phyloP scores from a whole-genome alignment of 2,888 invertebrate species.

The Rhorus exstirpatorius region DNA sequence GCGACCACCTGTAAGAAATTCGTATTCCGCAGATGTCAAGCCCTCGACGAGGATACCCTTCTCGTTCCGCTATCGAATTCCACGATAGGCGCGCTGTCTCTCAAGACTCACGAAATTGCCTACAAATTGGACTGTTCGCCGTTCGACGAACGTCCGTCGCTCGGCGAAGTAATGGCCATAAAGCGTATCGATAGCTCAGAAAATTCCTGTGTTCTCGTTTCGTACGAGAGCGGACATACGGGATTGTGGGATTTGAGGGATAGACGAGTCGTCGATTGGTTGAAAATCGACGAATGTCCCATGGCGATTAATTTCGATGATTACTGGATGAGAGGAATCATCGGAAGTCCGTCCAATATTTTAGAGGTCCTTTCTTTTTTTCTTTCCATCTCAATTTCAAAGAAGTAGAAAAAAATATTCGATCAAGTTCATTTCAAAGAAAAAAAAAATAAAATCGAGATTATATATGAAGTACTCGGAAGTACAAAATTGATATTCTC shows the following conservation, averaged over 20 bases:
- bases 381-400: conserved; percentile 74
- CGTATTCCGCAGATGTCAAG: conserved; percentile 76
- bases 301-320: conserved; percentile 91
- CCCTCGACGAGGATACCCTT: conserved; percentile 88
- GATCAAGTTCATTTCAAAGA: no score
- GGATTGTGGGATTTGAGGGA: conserved; percentile 91
- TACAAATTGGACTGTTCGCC: conserved; percentile 75
- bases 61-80: conserved; percentile 90
- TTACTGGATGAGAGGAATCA: conserved; percentile 89
- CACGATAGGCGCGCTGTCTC: conserved; percentile 87
- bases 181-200: conserved; percentile 87
- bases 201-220: conserved; percentile 87
- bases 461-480: no score
- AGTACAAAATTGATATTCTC: no score
- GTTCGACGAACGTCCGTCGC: conserved; percentile 72
- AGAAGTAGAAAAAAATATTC: no score
- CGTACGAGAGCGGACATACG: conserved; percentile 92
- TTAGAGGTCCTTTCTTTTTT: conserved; percentile 86
- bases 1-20: no score
- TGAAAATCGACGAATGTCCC: conserved; percentile 89
- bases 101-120: conserved; percentile 84
- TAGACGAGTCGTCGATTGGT: conserved; percentile 87
- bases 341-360: conserved; percentile 89
- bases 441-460: neutral
- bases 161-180: conserved; percentile 90